phyloP scores from a whole-genome alignment of 2,797 vertebrate genomes.

The Characodon lateralis region DNA sequence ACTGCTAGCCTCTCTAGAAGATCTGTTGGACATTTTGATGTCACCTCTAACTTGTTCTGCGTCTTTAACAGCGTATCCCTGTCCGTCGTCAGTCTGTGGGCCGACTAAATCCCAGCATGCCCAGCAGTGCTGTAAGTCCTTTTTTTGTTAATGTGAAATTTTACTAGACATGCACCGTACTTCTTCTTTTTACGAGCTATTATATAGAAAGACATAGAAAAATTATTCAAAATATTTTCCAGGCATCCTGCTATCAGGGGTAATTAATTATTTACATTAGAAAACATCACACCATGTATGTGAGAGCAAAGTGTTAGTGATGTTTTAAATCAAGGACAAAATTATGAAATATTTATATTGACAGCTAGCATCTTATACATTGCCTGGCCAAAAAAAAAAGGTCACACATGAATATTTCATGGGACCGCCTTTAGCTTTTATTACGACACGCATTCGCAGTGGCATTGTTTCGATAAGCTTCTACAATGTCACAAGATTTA shows the following conservation, averaged over 20 bases:
- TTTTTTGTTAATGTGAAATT: not conserved
- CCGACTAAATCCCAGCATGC: conserved; percentile 86
- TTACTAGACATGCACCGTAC: not conserved
- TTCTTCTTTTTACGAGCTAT: too few species aligned
- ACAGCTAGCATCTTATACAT: too few species aligned
- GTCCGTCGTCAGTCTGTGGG: conserved; percentile 87
- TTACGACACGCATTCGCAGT: too few species aligned
- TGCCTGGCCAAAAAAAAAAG: too few species aligned
- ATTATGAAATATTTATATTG: not conserved
- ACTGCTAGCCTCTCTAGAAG: not conserved
- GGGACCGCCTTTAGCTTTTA: too few species aligned
- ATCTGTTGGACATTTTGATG: not conserved
- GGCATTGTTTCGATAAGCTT: too few species aligned
- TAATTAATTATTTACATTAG: not conserved
- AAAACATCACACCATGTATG: not conserved
- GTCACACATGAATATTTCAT: too few species aligned
- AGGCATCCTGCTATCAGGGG: not conserved
- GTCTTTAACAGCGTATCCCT: conserved; percentile 71
- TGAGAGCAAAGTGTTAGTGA: not conserved
- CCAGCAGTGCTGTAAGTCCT: conserved; percentile 87
- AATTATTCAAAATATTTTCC: not conserved
- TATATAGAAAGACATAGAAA: too few species aligned
- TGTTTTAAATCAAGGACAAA: not conserved
- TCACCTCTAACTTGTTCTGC: not conserved
- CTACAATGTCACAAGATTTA: too few species aligned